Percentiles rank a stretch among this genome's conserved stretches.
Evolutionary conservation across 92 coral and sea anemone species (phyloP).

Genomic region (Epizoanthus stellaris): DNA sequence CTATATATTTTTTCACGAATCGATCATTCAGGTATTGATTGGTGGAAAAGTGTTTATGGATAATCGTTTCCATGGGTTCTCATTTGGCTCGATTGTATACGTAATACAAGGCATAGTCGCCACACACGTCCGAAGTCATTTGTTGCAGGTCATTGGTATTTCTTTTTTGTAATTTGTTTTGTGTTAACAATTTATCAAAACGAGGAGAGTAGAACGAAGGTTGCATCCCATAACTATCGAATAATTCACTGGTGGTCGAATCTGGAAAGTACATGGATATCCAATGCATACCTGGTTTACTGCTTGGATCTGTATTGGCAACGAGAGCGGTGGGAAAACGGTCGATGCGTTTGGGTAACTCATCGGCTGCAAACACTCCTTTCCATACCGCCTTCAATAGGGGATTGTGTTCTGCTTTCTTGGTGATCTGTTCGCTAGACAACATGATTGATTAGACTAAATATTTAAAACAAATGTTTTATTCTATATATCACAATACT

Average conservation of each 20-base stretch:
- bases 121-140: slow-evolving; percentile 34
- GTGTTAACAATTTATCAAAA: not conserved
- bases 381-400: not conserved
- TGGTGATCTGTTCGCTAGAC: not conserved
- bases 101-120: slow-evolving; percentile 38
- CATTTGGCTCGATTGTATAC: slow-evolving; percentile 31
- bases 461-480: too few species aligned
- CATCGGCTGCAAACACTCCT: not conserved
- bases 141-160: slow-evolving; percentile 28
- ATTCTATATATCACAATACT: too few species aligned
- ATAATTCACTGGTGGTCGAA: slow-evolving; percentile 35
- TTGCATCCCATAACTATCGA: slow-evolving; percentile 56
- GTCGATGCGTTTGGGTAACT: not conserved
- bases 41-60: too few species aligned
- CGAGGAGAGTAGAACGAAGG: not conserved
- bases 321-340: slow-evolving; percentile 29
- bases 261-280: slow-evolving; percentile 37
- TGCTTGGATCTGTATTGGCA: slow-evolving; percentile 45
- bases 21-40: too few species aligned
- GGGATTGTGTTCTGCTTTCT: not conserved
- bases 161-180: not conserved
- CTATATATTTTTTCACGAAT: too few species aligned
- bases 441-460: too few species aligned
- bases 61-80: too few species aligned
- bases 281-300: slow-evolving; percentile 59